Evolutionary conservation across 2,797 vertebrate species (phyloP).

Genomic region (Falco berigora): DNA sequence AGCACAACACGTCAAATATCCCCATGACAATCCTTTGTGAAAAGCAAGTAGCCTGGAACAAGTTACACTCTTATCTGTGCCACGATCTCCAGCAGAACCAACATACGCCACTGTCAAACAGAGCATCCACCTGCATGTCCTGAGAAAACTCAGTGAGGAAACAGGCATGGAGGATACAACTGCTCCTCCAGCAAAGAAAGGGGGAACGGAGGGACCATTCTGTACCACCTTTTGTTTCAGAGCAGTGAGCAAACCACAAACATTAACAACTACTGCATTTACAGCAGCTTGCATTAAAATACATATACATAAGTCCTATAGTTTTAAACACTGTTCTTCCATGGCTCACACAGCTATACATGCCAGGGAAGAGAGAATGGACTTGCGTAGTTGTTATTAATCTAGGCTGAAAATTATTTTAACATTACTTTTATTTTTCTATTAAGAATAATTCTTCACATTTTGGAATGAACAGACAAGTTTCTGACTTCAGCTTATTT

Average conservation of each 20-base stretch:
- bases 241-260: not conserved
- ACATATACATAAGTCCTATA: not conserved
- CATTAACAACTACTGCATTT: not conserved
- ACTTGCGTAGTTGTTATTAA: not conserved
- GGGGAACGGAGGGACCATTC: not conserved
- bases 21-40: not conserved
- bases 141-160: not conserved
- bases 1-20: not conserved
- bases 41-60: not conserved
- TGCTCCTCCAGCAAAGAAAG: not conserved
- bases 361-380: not conserved
- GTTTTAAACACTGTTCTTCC: not conserved
- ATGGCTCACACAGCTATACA: not conserved
- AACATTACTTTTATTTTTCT: not conserved
- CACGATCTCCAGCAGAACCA: not conserved
- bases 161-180: not conserved
- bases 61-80: not conserved
- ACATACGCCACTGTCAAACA: not conserved
- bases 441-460: not conserved
- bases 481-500: not conserved
- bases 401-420: not conserved
- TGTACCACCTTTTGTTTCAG: not conserved
- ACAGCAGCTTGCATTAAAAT: not conserved
- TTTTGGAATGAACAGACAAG: not conserved
- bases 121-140: not conserved